Base-by-base conservation (phyloP, 1,140 invertebrate species). In the Phymastichus coffea region DNA sequence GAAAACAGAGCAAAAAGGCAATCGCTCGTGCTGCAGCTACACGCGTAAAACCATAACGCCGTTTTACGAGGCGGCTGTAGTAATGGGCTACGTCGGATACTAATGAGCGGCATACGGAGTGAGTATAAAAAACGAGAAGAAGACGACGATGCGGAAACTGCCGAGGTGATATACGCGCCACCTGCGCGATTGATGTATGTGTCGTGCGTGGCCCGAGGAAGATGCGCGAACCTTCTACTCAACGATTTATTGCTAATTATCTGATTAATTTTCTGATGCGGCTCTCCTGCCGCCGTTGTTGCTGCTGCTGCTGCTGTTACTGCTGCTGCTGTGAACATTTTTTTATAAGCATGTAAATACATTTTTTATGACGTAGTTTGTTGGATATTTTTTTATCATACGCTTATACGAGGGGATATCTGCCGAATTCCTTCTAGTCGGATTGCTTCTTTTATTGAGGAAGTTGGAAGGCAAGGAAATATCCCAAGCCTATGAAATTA, bases 221-320 rank as follows among this genome's bases (percentile, higher is more conserved):
- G 25, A 28, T 17, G 4, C n/a, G 23, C 4, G 19, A 8, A 55
- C 35, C 35, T 48, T 44, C 40, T 38, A 55, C 25, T 35, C 40
- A 44, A 15, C 3, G 38, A 58, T 51, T 58, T 58, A 58, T 51
- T 58, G 56, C 28, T 58, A 58, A 58, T 58, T 58, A 58, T 51
- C 56, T 43, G 47, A 58, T 51, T 58, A 57, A 48, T 57, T 56
- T 40, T 40, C 22, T 19, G n/a, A 10, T 19, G 25, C 41, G 41
- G 3, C 38, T n/a, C n/a, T n/a, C n/a, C n/a, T n/a, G n/a, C n/a
- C n/a, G n/a, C n/a, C n/a, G n/a, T n/a, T n/a, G n/a, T n/a, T n/a
- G n/a, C n/a, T n/a, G n/a, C n/a, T n/a, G n/a, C n/a, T n/a, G n/a
- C n/a, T n/a, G n/a, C n/a, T n/a, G n/a, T n/a, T n/a, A n/a, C n/a